Conservation (phyloP, 2,888 invertebrate genomes). For the Apotomis capreana region DNA sequence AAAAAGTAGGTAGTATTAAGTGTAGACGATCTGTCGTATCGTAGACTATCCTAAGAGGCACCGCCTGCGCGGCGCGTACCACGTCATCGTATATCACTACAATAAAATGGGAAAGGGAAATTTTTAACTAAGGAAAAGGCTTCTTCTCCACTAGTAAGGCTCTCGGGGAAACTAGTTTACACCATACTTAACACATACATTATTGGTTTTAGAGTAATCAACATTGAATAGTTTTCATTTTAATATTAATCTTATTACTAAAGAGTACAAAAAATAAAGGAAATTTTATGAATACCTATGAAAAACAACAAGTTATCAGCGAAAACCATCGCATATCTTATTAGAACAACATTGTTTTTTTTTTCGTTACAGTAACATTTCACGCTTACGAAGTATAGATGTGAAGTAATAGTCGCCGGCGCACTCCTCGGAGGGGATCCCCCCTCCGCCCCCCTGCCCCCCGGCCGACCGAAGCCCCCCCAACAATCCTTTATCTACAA, state of each 20-base stretch:
- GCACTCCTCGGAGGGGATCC: slow-evolving; percentile 1
- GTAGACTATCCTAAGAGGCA: slow-evolving; percentile 40
- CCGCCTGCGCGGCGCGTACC: slow-evolving; percentile 48
- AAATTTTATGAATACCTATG: slow-evolving; percentile 82
- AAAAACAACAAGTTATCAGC: slow-evolving; percentile 82
- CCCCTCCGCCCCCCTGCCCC: background rate
- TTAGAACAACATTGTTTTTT: slow-evolving; percentile 81
- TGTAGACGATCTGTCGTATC: slow-evolving; percentile 58
- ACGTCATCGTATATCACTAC: slow-evolving; percentile 53
- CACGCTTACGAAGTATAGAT: slow-evolving; percentile 72
- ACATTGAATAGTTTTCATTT: slow-evolving; percentile 82
- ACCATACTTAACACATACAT: slow-evolving; percentile 77
- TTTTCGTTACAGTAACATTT: slow-evolving; percentile 79
- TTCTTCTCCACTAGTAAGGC: slow-evolving; percentile 78
- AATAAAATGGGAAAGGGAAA: slow-evolving; percentile 57
- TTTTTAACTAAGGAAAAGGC: slow-evolving; percentile 79
- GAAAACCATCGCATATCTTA: slow-evolving; percentile 79
- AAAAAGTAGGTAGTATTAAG: slow-evolving; percentile 56
- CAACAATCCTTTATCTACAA: slow-evolving; percentile 58
- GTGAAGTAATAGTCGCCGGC: slow-evolving; percentile 54
- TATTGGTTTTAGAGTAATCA: slow-evolving; percentile 83
- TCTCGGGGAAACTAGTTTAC: slow-evolving; percentile 81
- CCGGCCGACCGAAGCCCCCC: slow-evolving; percentile 34
- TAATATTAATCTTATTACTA: slow-evolving; percentile 82
- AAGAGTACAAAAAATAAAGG: slow-evolving; percentile 84